Conservation (phyloP, 2,888 invertebrate species). For the Coecobrya sp. region DNA sequence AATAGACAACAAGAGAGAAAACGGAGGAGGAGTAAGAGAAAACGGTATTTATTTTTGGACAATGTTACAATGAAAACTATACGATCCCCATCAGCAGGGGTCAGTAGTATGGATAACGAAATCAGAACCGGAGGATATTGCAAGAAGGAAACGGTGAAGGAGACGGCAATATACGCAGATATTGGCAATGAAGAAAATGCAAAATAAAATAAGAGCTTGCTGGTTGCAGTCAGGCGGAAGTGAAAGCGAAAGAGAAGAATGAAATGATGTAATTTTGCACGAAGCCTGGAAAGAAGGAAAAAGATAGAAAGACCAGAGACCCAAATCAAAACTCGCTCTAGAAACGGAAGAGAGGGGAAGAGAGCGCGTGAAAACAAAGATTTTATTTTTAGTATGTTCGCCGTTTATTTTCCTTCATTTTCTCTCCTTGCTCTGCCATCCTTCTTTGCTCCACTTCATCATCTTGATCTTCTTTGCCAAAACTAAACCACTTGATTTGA, state of each 20-base stretch:
- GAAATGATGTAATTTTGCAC: background rate
- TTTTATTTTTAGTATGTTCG: background rate
- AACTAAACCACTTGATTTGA: conserved; percentile 50
- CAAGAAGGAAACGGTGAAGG: background rate
- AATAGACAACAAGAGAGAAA: background rate
- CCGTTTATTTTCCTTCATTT: background rate
- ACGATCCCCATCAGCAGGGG: background rate
- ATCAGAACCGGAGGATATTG: background rate
- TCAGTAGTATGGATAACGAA: conserved; percentile 10
- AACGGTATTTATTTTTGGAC: background rate
- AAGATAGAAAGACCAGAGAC: background rate
- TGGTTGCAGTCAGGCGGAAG: conserved; percentile 14
- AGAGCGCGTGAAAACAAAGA: background rate
- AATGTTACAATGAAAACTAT: conserved; percentile 17
- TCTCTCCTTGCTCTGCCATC: background rate
- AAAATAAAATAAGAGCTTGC: background rate
- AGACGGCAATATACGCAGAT: background rate
- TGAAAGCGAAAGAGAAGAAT: conserved; percentile 11
- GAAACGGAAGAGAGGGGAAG: background rate
- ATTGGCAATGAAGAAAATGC: background rate
- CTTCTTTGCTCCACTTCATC: conserved; percentile 43
- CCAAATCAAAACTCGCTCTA: conserved; percentile 10
- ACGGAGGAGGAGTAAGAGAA: background rate
- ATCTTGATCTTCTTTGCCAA: conserved; percentile 52
- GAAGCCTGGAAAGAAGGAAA: background rate